These are phyloP conservation scores for Polyommatus iphigenia DNA, from an alignment of 2,888 invertebrate species.

Conservation along the genomic window DNA sequence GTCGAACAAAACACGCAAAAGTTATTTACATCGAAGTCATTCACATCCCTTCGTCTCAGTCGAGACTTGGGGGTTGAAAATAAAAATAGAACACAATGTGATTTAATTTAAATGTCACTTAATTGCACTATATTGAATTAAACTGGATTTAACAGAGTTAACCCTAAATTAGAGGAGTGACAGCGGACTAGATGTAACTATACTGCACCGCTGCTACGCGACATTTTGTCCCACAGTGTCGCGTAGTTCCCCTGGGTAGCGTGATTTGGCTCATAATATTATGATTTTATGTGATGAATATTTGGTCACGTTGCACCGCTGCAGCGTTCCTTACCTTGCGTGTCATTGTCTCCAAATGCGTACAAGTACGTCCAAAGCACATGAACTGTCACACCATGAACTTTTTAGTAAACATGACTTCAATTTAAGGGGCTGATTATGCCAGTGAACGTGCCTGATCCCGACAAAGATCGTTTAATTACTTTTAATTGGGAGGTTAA, in stretches of 20 bases:
- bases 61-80: neutral
- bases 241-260: too few relatives aligned
- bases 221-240: too few relatives aligned
- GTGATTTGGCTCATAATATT: too few relatives aligned
- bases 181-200: too few relatives aligned
- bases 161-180: too few relatives aligned
- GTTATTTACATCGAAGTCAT: neutral
- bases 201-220: too few relatives aligned
- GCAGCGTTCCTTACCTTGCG: too few relatives aligned
- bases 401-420: constrained; percentile 1
- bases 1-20: neutral
- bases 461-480: constrained; percentile 15
- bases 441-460: constrained; percentile 3
- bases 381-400: neutral
- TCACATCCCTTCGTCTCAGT: neutral
- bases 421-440: neutral
- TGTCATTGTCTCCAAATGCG: too few relatives aligned
- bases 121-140: neutral
- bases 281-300: neutral
- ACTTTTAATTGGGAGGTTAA: neutral
- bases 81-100: neutral
- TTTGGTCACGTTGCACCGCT: neutral
- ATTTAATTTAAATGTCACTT: neutral
- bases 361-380: neutral
- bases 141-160: too few relatives aligned